Percentiles rank a stretch among this genome's conserved stretches.
Conservation (phyloP, 2,797 vertebrate species). For the Apodemus agrarius region DNA sequence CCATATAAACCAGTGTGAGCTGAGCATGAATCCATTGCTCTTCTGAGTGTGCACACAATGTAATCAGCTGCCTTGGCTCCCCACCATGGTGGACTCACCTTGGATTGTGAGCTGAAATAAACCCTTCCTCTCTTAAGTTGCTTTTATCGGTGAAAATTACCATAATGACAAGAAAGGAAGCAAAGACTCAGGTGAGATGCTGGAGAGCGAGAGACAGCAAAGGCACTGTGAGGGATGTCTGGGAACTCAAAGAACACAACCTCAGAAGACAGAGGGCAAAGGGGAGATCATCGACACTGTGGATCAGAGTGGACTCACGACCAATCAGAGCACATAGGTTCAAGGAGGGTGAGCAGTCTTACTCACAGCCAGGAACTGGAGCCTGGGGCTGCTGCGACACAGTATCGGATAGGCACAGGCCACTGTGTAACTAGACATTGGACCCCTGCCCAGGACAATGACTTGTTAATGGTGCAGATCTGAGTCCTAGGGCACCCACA, state of each 20-base stretch:
- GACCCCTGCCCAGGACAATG: rapidly evolving
- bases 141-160: neutral
- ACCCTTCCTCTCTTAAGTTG: neutral
- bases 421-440: neutral
- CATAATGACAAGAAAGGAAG: no score
- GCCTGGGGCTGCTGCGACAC: neutral
- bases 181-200: neutral
- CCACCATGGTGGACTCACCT: no score
- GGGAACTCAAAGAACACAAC: neutral
- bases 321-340: neutral
- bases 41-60: neutral
- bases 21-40: neutral
- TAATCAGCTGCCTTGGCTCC: neutral
- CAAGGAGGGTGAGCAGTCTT: neutral
- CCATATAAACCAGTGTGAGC: neutral
- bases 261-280: neutral
- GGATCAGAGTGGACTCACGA: neutral
- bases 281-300: no score
- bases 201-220: neutral
- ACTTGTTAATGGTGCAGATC: neutral
- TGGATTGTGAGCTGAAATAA: neutral
- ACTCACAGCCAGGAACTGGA: rapidly evolving
- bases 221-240: neutral
- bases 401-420: neutral
- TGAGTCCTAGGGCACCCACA: neutral